These are phyloP conservation scores for Prosapia bicincta DNA, from an alignment of 2,888 invertebrate genomes.

Conservation along the genomic window DNA sequence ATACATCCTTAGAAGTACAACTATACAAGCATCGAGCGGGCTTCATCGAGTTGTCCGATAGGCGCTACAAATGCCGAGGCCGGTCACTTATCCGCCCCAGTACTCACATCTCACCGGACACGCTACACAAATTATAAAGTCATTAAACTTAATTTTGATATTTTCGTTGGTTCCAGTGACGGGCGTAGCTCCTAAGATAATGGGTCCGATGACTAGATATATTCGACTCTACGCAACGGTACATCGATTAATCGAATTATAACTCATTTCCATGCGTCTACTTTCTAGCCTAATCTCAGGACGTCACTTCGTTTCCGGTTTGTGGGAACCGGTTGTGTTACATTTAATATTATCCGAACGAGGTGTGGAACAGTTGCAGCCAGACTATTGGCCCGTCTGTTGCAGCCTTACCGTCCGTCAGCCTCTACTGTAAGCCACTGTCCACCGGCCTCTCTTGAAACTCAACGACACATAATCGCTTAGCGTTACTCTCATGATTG, in stretches of 20 bases:
- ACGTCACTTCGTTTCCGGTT: background rate
- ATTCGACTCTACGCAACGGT: background rate
- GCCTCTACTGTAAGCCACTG: too few relatives aligned
- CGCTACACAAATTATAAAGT: background rate
- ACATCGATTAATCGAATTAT: background rate
- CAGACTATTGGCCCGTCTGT: background rate
- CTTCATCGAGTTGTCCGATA: too few relatives aligned
- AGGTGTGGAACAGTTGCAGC: background rate
- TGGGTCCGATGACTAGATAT: background rate
- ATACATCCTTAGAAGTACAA: too few relatives aligned
- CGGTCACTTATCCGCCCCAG: too few relatives aligned
- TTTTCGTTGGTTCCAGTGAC: background rate
- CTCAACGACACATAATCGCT: too few relatives aligned
- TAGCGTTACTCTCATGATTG: too few relatives aligned
- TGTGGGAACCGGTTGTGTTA: too few relatives aligned
- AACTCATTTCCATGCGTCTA: background rate
- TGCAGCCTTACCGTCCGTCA: too few relatives aligned
- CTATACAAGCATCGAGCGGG: too few relatives aligned
- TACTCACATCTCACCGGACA: too few relatives aligned
- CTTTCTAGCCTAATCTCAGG: background rate
- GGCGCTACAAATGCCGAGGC: too few relatives aligned
- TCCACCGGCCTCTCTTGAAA: too few relatives aligned
- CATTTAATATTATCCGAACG: background rate
- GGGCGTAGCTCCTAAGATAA: background rate
- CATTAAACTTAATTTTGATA: background rate